Conservation (phyloP, 2,888 invertebrate species). For the Thereva unica region DNA sequence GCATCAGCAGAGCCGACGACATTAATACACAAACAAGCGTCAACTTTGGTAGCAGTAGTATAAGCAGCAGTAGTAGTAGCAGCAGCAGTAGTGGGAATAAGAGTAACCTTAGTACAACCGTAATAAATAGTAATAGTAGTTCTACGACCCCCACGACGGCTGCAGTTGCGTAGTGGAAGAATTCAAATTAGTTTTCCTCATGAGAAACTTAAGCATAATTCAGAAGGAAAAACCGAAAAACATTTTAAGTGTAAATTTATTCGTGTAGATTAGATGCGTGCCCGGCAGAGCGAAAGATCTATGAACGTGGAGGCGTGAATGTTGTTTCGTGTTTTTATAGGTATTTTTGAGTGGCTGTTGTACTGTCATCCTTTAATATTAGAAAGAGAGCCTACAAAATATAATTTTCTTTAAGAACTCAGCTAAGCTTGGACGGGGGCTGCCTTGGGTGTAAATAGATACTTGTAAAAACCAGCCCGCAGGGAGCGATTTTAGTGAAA, state of each 20-base stretch:
- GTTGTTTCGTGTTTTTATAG: conserved; percentile 33
- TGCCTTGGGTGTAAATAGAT: no score
- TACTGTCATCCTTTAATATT: conserved; percentile 30
- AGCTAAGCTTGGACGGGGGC: no score
- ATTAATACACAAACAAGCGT: not conserved
- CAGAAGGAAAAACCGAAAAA: conserved; percentile 7
- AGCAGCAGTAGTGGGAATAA: conserved; percentile 39
- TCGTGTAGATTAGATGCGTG: conserved; percentile 25
- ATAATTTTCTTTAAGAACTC: no score
- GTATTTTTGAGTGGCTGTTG: conserved; percentile 33
- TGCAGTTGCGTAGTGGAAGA: conserved; percentile 58
- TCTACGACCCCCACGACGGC: conserved; percentile 53
- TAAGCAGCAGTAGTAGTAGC: conserved; percentile 37
- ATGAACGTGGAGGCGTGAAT: conserved; percentile 27
- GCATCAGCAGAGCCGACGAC: conserved; percentile 11
- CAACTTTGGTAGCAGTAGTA: conserved; percentile 22
- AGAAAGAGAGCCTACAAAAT: conserved; percentile 1
- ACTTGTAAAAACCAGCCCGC: no score
- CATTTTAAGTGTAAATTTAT: conserved; percentile 35
- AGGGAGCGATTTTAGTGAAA: no score
- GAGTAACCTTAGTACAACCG: conserved; percentile 45
- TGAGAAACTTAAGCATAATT: conserved; percentile 15
- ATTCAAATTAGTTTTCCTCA: conserved; percentile 24
- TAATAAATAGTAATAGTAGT: conserved; percentile 44
- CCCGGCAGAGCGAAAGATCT: conserved; percentile 9